Percentiles rank a stretch among this genome's conserved stretches.
Evolutionary conservation across 2,888 invertebrate species (phyloP).

Genomic region (Nycteola revayana): DNA sequence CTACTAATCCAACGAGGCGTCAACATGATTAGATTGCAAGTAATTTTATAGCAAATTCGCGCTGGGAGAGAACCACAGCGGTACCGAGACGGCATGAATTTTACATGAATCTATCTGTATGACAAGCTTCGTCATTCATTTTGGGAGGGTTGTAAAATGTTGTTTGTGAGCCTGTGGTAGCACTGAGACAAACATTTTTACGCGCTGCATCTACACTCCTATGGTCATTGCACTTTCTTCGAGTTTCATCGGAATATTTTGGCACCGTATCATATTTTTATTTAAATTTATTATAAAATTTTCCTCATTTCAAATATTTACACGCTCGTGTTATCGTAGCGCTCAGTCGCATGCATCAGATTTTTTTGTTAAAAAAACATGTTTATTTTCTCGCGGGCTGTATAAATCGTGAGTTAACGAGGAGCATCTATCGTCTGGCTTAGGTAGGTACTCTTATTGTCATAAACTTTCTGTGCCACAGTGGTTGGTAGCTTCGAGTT

Average conservation of each 20-base stretch:
- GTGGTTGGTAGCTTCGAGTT: background rate
- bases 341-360: too few relatives aligned
- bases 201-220: too few relatives aligned
- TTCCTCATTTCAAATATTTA: too few relatives aligned
- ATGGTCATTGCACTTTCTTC: too few relatives aligned
- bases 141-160: slow-evolving; percentile 44
- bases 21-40: slow-evolving; percentile 68
- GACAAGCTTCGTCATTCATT: slow-evolving; percentile 65
- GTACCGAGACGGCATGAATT: slow-evolving; percentile 62
- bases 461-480: slow-evolving; percentile 1
- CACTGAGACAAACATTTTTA: slow-evolving; percentile 24
- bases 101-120: slow-evolving; percentile 67
- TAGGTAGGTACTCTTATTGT: background rate
- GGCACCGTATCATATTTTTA: too few relatives aligned
- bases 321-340: too few relatives aligned
- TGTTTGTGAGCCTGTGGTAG: slow-evolving; percentile 37
- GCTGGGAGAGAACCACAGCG: slow-evolving; percentile 43
- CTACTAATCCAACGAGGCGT: slow-evolving; percentile 43
- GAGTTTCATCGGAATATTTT: too few relatives aligned
- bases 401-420: background rate
- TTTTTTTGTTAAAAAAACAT: background rate
- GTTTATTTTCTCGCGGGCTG: background rate
- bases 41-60: slow-evolving; percentile 71
- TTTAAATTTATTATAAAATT: too few relatives aligned
- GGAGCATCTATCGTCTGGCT: background rate